Evolutionary conservation across 2,113 vertebrate species (phyloP).

Genomic region (Pachycephala philippinensis): DNA sequence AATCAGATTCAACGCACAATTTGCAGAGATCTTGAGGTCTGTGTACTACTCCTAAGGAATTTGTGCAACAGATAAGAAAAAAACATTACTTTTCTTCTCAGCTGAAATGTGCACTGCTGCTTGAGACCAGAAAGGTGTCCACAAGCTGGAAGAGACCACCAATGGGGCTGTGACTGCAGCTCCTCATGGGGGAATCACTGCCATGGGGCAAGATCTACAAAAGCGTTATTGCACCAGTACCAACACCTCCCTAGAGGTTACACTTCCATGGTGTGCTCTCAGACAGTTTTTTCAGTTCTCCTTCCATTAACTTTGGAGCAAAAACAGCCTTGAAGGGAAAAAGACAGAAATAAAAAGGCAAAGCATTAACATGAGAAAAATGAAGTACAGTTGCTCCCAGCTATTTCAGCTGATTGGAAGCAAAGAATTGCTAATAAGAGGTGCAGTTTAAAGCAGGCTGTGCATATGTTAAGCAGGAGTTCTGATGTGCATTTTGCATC

Average conservation of each 20-base stretch:
- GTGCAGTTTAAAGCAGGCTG: not conserved
- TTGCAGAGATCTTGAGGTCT: not conserved
- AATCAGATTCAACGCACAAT: not conserved
- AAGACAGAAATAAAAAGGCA: not conserved
- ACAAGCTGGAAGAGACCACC: not conserved
- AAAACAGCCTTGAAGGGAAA: not conserved
- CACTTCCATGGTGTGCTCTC: not conserved
- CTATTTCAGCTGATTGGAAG: constrained; percentile 15
- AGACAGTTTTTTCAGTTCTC: not conserved
- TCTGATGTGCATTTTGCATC: not conserved
- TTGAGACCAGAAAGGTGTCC: not conserved
- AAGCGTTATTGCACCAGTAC: not conserved
- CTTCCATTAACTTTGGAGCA: not conserved
- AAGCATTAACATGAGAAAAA: constrained; percentile 6
- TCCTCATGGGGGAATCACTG: not conserved
- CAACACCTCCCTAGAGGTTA: not conserved
- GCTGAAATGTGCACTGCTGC: not conserved
- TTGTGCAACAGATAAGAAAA: accelerated
- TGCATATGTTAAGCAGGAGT: not conserved
- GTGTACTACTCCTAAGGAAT: not conserved
- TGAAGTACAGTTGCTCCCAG: not conserved
- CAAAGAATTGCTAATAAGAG: not conserved
- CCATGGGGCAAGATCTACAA: not conserved
- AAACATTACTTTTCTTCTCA: not conserved
- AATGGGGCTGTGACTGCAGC: not conserved